These are phyloP conservation scores for Brevimyrus niger DNA, from an alignment of 2,113 vertebrate genomes.

Conservation along the genomic window DNA sequence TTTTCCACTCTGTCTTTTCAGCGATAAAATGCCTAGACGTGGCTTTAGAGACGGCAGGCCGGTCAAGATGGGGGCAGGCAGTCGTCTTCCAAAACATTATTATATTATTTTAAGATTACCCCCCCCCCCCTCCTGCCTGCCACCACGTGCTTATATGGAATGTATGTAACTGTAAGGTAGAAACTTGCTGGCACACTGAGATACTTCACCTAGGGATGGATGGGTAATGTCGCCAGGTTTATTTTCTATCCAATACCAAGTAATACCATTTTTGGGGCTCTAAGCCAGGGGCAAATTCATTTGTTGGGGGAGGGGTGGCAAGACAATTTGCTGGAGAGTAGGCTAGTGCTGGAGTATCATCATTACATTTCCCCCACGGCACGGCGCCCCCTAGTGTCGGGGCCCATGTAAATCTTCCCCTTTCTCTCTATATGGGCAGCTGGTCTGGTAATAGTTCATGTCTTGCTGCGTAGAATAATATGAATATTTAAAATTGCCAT, in stretches of 20 bases:
- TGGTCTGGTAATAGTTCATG: neutral
- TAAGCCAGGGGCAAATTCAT: neutral
- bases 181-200: neutral
- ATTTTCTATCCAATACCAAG: neutral
- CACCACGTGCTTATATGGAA: neutral
- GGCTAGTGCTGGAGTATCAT: neutral
- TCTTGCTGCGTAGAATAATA: neutral
- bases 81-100: neutral
- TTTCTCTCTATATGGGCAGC: neutral
- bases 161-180: neutral
- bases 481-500: neutral
- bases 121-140: too few relatives aligned
- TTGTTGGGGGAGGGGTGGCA: neutral
- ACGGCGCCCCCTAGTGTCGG: neutral
- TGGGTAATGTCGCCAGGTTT: neutral
- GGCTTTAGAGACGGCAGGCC: neutral
- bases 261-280: neutral
- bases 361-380: neutral
- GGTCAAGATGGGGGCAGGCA: neutral
- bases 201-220: neutral
- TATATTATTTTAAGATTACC: neutral
- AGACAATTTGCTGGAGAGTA: neutral
- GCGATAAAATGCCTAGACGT: neutral
- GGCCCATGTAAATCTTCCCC: neutral
- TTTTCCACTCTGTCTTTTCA: conserved; percentile 10